These are phyloP conservation scores for Philereme transversata DNA, from an alignment of 2,888 invertebrate genomes.

Conservation along the genomic window DNA sequence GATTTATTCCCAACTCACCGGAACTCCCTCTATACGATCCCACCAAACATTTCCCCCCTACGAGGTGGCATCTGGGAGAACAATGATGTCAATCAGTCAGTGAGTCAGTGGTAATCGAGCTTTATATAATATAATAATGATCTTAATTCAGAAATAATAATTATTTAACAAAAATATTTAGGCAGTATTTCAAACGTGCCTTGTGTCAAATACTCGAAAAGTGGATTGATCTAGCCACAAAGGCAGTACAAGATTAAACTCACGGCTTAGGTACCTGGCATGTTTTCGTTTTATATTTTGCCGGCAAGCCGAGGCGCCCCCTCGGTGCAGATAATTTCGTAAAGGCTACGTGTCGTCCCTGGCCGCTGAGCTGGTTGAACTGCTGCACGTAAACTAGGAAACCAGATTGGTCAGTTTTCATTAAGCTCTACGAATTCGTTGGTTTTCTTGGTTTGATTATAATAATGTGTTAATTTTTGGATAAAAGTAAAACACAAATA, in stretches of 20 bases:
- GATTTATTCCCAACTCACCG: too few species aligned
- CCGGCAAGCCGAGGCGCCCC: constrained; percentile 60
- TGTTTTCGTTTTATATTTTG: constrained; percentile 77
- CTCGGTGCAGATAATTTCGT: constrained; percentile 74
- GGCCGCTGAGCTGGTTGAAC: constrained; percentile 62
- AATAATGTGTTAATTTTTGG: too few species aligned
- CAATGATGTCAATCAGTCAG: too few species aligned
- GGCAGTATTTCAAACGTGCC: too few species aligned
- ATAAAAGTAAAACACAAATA: too few species aligned
- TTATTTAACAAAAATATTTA: too few species aligned
- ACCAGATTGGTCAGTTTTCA: constrained; percentile 33
- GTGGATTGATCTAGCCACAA: neutral
- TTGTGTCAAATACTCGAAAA: neutral
- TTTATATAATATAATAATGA: too few species aligned
- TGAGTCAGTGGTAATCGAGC: too few species aligned
- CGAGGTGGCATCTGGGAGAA: too few species aligned
- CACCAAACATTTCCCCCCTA: too few species aligned
- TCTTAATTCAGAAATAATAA: too few species aligned
- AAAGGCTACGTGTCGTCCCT: constrained; percentile 69
- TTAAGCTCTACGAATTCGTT: constrained; percentile 3
- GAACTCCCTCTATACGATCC: too few species aligned
- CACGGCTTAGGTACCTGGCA: constrained; percentile 59
- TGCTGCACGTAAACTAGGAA: constrained; percentile 54
- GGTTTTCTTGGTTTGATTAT: neutral
- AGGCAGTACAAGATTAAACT: constrained; percentile 53